Percentiles rank a stretch among this genome's conserved stretches.
Conservation (phyloP, 2,888 invertebrate species). For the Blomia tropicalis region DNA sequence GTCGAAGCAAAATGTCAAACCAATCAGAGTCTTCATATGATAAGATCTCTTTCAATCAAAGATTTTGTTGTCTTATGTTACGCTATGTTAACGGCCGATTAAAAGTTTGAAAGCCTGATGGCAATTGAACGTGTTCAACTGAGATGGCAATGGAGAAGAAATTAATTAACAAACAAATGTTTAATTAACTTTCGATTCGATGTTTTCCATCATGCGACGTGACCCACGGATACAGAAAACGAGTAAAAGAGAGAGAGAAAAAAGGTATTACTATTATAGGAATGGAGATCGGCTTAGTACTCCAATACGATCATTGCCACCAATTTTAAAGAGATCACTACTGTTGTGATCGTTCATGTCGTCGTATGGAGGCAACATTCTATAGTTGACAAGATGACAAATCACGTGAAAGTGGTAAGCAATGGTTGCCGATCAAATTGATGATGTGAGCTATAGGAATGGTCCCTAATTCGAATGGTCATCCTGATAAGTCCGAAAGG, state of each 20-base stretch:
- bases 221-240: neutral
- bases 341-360: neutral
- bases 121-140: no score
- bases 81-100: no score
- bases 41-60: no score
- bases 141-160: no score
- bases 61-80: no score
- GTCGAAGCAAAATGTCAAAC: no score
- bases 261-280: neutral
- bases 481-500: no score
- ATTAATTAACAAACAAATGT: conserved; percentile 11
- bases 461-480: neutral
- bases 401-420: conserved; percentile 9
- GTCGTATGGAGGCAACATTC: neutral
- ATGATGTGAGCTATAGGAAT: neutral
- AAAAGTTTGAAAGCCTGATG: no score
- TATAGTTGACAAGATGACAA: conserved; percentile 9
- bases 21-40: no score
- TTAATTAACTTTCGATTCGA: conserved; percentile 6
- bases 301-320: no score
- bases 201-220: no score
- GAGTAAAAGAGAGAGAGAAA: neutral
- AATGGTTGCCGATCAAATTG: neutral
- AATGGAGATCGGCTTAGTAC: no score
- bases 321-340: neutral